phyloP scores from a whole-genome alignment of 2,113 vertebrate genomes.

The Piliocolobus tephrosceles region DNA sequence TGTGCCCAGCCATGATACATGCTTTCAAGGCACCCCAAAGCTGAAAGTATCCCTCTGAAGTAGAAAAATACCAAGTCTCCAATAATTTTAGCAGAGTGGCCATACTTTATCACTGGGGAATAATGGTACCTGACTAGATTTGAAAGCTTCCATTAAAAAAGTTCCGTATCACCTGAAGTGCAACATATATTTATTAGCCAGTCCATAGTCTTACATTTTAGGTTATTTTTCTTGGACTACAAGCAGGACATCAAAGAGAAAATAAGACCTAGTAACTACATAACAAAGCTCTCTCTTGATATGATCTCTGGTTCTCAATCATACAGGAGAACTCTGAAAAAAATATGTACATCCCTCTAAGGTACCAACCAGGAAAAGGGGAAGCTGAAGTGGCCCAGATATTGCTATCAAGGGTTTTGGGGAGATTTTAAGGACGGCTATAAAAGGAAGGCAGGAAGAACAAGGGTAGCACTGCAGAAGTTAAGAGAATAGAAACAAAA shows the following conservation, averaged over 20 bases:
- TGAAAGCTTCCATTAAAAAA: constrained; percentile 48
- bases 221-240: background rate
- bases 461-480: no score
- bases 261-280: background rate
- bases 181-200: constrained; percentile 10
- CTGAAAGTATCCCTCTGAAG: background rate
- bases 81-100: constrained; percentile 45
- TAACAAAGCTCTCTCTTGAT: background rate
- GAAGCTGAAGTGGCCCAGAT: background rate
- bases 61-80: constrained; percentile 26
- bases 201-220: background rate
- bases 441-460: background rate
- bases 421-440: background rate
- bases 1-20: background rate
- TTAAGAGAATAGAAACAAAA: background rate
- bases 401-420: background rate
- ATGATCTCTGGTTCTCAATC: background rate
- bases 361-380: background rate
- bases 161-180: background rate
- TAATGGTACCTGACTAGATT: constrained; percentile 36
- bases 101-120: constrained; percentile 27
- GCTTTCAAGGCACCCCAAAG: constrained; percentile 11
- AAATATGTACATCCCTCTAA: background rate
- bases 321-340: background rate
- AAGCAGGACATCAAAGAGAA: constrained; percentile 14